Percentiles rank a stretch among this genome's conserved stretches.
These are phyloP conservation scores for Pterocles orientalis DNA, from an alignment of 2,113 vertebrate species.

Conservation along the genomic window DNA sequence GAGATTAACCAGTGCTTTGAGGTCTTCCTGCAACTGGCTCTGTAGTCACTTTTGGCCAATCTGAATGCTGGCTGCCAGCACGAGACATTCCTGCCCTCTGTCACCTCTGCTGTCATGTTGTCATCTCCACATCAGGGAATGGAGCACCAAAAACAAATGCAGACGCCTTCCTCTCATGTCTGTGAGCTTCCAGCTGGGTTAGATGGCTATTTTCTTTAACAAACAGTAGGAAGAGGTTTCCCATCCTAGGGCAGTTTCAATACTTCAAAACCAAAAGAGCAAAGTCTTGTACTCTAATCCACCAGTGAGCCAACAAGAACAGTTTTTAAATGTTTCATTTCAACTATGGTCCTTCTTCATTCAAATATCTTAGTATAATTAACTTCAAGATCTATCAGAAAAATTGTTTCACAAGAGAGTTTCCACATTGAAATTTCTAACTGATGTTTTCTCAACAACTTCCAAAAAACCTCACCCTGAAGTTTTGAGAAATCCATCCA, in stretches of 20 bases:
- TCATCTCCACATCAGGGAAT: not conserved
- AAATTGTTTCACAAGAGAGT: not conserved
- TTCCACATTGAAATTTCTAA: not conserved
- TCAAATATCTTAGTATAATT: not conserved
- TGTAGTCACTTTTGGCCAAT: not conserved
- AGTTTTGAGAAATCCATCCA: not conserved
- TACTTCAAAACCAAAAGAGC: not conserved
- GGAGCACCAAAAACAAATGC: not conserved
- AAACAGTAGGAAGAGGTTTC: not conserved
- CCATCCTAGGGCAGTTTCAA: not conserved
- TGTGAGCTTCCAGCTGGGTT: not conserved
- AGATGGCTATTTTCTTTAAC: not conserved
- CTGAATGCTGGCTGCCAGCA: not conserved
- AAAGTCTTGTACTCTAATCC: constrained; percentile 32
- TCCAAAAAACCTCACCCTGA: not conserved
- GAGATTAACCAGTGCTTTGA: not conserved
- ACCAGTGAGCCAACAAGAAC: not conserved
- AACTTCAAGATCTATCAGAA: not conserved
- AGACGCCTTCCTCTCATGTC: not conserved
- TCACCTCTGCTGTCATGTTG: not conserved
- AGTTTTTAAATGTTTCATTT: not conserved
- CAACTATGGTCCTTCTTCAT: not conserved
- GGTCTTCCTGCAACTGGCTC: not conserved
- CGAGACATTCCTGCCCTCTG: not conserved
- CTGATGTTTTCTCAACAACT: not conserved